Percentiles rank a stretch among this genome's conserved stretches.
phyloP scores from a whole-genome alignment of 64 coral and sea anemone genomes.

The Porites australiensis region DNA sequence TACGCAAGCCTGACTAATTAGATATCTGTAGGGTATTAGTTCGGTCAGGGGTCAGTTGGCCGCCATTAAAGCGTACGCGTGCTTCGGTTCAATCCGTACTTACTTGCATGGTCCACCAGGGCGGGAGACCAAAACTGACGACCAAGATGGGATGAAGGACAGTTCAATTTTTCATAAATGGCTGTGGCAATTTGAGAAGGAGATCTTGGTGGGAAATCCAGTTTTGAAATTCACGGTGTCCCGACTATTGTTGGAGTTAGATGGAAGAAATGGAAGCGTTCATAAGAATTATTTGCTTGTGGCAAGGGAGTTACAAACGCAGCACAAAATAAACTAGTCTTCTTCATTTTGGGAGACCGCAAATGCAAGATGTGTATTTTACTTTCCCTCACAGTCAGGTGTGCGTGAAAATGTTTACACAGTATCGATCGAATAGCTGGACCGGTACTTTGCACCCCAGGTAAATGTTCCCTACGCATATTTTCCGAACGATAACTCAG shows the following conservation, averaged over 20 bases:
- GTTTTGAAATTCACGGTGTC: constrained; percentile 15
- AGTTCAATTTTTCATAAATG: neutral
- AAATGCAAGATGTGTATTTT: constrained; percentile 63
- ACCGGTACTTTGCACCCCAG: constrained; percentile 61
- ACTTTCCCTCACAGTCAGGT: constrained; percentile 52
- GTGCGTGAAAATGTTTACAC: constrained; percentile 51
- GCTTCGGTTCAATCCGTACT: neutral
- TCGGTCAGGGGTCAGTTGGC: too few relatives aligned
- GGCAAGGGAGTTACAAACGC: too few relatives aligned
- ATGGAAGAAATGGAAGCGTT: constrained; percentile 62
- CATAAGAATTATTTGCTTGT: constrained; percentile 45
- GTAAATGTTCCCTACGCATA: constrained; percentile 70
- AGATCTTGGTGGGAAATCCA: constrained; percentile 28
- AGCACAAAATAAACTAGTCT: constrained; percentile 49
- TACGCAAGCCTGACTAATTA: too few relatives aligned
- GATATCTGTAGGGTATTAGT: too few relatives aligned
- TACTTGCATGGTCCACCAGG: neutral
- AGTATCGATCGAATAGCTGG: constrained; percentile 42
- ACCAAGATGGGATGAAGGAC: neutral
- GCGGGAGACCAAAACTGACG: neutral
- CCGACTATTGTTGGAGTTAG: constrained; percentile 57
- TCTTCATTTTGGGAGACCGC: constrained; percentile 58
- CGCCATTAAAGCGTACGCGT: too few relatives aligned
- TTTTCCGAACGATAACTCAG: constrained; percentile 64
- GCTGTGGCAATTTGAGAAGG: neutral